phyloP scores from a whole-genome alignment of 2,888 invertebrate genomes.

The Caenorhabditis uteleia region DNA sequence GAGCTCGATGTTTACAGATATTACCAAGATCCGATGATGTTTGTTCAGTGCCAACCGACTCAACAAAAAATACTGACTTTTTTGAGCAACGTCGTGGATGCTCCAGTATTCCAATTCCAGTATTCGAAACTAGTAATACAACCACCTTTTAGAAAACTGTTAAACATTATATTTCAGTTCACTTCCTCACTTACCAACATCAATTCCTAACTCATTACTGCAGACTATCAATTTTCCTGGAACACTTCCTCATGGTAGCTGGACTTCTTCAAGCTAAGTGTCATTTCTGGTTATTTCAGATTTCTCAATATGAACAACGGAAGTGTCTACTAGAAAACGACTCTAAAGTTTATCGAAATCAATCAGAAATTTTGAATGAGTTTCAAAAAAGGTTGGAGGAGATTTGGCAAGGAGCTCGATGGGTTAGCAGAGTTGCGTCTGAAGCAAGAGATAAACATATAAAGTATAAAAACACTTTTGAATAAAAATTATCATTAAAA shows the following conservation, averaged over 20 bases:
- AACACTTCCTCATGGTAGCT: slow-evolving; percentile 75
- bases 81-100: slow-evolving; percentile 84
- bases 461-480: slow-evolving; percentile 39
- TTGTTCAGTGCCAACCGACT: slow-evolving; percentile 79
- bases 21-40: slow-evolving; percentile 73
- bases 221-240: slow-evolving; percentile 88
- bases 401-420: slow-evolving; percentile 91
- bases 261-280: not conserved
- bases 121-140: slow-evolving; percentile 75
- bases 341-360: slow-evolving; percentile 56
- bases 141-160: slow-evolving; percentile 52
- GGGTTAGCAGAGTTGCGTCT: slow-evolving; percentile 93
- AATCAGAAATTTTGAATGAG: slow-evolving; percentile 76
- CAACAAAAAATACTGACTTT: slow-evolving; percentile 73
- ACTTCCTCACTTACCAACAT: slow-evolving; percentile 89
- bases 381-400: slow-evolving; percentile 84
- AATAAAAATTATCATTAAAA: not conserved
- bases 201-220: slow-evolving; percentile 89
- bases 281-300: slow-evolving; percentile 19
- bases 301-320: slow-evolving; percentile 63
- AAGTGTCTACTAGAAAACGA: slow-evolving; percentile 62
- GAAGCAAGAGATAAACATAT: slow-evolving; percentile 83
- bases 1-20: slow-evolving; percentile 35
- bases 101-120: slow-evolving; percentile 88
- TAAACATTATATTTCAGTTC: slow-evolving; percentile 82